Percentiles rank a stretch among this genome's conserved stretches.
These are phyloP conservation scores for Elephantulus edwardii DNA, from an alignment of 2,113 vertebrate species.

Conservation along the genomic window DNA sequence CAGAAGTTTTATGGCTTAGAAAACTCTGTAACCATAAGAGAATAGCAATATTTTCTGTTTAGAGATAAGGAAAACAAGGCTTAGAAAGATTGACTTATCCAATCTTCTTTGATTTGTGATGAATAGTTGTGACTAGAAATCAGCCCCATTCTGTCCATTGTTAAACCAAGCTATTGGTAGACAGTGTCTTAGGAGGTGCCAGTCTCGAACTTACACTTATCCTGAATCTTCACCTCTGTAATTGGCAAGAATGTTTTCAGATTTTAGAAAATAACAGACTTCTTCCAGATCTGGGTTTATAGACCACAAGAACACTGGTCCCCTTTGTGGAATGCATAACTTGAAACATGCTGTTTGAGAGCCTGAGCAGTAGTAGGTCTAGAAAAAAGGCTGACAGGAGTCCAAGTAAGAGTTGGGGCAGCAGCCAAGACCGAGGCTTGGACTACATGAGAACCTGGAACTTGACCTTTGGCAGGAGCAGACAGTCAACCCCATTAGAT, in stretches of 20 bases:
- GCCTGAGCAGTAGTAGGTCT: conserved; percentile 1
- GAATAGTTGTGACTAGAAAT: conserved; percentile 2
- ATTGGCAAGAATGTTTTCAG: conserved; percentile 1
- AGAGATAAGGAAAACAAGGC: conserved; percentile 36
- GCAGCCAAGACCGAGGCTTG: neutral
- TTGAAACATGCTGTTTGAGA: neutral
- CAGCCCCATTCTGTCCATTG: neutral
- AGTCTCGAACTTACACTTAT: conserved; percentile 6
- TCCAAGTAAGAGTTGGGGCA: conserved; percentile 4
- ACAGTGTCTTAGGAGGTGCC: neutral
- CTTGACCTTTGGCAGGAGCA: neutral
- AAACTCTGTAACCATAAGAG: neutral
- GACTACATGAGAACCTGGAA: neutral
- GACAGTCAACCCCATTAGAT: neutral
- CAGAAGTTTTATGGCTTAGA: conserved; percentile 6
- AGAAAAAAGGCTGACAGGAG: conserved; percentile 18
- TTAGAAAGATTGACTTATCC: neutral
- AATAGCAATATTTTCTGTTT: neutral
- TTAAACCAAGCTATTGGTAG: neutral
- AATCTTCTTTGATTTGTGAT: neutral
- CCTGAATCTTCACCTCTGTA: neutral
- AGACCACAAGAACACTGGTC: neutral
- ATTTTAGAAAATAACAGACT: conserved; percentile 19
- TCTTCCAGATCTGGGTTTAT: neutral
- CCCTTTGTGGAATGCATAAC: neutral